Percentiles rank a stretch among this genome's conserved stretches.
Evolutionary conservation across 2,888 invertebrate genomes (phyloP).

Genomic region (Leptinotarsa tumamoca): DNA sequence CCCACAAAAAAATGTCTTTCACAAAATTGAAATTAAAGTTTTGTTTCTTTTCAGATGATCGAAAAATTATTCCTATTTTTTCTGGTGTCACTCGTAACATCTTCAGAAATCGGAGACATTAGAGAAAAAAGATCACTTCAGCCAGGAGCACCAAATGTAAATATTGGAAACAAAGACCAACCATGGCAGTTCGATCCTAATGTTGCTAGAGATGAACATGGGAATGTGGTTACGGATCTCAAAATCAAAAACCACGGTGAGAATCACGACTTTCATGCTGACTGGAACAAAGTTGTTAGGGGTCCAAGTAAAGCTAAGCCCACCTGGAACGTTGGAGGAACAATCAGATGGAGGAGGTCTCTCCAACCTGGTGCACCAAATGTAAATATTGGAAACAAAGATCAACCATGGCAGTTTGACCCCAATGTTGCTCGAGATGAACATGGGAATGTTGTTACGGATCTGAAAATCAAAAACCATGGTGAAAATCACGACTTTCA

Average conservation of each 20-base stretch:
- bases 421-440: constrained; percentile 6
- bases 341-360: constrained; percentile 5
- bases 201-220: neutral
- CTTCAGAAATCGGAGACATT: neutral
- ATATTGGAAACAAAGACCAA: neutral
- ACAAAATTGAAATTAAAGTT: neutral
- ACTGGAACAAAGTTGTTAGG: neutral
- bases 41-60: neutral
- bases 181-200: neutral
- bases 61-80: neutral
- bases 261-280: neutral
- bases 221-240: neutral
- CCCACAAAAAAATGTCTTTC: too few relatives aligned
- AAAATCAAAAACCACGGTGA: neutral
- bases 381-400: neutral
- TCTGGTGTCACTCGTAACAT: neutral
- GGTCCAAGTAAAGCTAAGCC: neutral
- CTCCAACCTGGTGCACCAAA: neutral
- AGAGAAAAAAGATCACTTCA: neutral
- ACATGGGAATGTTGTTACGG: neutral
- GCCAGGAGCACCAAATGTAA: constrained; percentile 3
- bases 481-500: constrained; percentile 10
- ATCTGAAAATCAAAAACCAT: neutral
- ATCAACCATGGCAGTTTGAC: neutral
- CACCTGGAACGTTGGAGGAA: constrained; percentile 14